phyloP scores from a whole-genome alignment of 1,140 invertebrate genomes.

The Cyclargus thomasi region DNA sequence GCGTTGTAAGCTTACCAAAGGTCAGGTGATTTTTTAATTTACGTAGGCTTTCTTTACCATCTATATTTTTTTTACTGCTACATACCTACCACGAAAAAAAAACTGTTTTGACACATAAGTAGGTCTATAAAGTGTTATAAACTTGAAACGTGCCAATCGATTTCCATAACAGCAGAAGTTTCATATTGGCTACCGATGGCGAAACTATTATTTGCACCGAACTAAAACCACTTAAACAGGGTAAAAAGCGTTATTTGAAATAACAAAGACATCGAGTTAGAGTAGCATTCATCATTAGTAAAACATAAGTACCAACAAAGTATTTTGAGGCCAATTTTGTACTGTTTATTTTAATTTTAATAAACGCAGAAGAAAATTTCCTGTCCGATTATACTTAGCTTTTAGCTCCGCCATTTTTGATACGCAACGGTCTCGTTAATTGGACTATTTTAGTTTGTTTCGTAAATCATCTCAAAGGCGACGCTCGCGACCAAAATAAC shows the following conservation, averaged over 20 bases:
- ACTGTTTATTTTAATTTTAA: no score
- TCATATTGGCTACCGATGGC: no score
- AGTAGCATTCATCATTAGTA: not conserved
- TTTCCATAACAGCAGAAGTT: no score
- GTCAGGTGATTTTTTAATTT: not conserved
- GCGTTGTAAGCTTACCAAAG: not conserved
- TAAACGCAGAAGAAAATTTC: not conserved
- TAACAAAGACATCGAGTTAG: slow-evolving; percentile 9
- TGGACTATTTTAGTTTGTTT: not conserved
- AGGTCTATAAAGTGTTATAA: no score
- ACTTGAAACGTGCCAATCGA: no score
- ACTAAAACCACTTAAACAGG: slow-evolving; percentile 4
- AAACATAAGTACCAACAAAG: no score
- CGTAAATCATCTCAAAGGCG: not conserved
- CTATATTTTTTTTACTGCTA: no score
- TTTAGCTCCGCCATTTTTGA: not conserved
- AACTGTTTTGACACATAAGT: no score
- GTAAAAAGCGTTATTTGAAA: not conserved
- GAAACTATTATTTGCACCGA: not conserved
- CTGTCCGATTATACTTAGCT: not conserved
- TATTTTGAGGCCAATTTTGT: no score
- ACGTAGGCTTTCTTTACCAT: not conserved
- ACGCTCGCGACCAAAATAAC: not conserved
- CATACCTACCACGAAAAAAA: no score
- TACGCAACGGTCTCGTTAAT: not conserved